phyloP scores from a whole-genome alignment of 2,888 invertebrate genomes.

The Hylaea fasciaria region DNA sequence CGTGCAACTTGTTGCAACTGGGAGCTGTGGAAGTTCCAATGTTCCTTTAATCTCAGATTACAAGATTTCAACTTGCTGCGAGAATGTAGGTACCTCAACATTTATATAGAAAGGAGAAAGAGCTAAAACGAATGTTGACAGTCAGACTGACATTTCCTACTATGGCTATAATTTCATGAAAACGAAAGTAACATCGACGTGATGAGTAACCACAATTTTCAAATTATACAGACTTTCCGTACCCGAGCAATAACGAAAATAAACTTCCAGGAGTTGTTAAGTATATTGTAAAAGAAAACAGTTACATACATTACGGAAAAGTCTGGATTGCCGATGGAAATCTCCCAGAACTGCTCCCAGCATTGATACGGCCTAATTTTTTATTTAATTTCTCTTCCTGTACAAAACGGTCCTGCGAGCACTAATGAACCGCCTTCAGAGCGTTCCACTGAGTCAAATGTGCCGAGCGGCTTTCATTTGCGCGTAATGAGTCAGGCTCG shows the following conservation, averaged over 20 bases:
- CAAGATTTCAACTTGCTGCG: slow-evolving; percentile 24
- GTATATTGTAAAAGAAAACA: too few species aligned
- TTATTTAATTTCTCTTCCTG: slow-evolving; percentile 59
- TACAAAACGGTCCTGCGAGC: slow-evolving; percentile 60
- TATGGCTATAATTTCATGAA: too few species aligned
- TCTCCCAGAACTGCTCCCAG: slow-evolving; percentile 32
- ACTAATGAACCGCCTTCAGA: slow-evolving; percentile 70
- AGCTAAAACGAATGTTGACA: too few species aligned
- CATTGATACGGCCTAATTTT: slow-evolving; percentile 47
- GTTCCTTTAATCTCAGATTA: slow-evolving; percentile 16
- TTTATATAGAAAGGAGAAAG: too few species aligned
- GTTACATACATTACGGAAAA: too few species aligned
- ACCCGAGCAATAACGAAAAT: too few species aligned
- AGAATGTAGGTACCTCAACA: slow-evolving; percentile 10
- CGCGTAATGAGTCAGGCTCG: slow-evolving; percentile 43
- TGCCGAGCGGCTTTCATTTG: slow-evolving; percentile 49
- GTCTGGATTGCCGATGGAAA: slow-evolving; percentile 43
- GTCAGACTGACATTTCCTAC: too few species aligned
- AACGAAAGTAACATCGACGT: too few species aligned
- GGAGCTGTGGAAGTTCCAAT: slow-evolving; percentile 33
- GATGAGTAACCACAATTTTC: too few species aligned
- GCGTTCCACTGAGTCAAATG: slow-evolving; percentile 55
- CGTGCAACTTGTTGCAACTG: slow-evolving; percentile 44
- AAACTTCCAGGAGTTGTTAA: too few species aligned
- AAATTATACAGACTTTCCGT: too few species aligned